Evolutionary conservation across 2,888 invertebrate species (phyloP), one percentile per base, ranked within the genome.

Genomic region (Reticulitermes lucifugus): DNA sequence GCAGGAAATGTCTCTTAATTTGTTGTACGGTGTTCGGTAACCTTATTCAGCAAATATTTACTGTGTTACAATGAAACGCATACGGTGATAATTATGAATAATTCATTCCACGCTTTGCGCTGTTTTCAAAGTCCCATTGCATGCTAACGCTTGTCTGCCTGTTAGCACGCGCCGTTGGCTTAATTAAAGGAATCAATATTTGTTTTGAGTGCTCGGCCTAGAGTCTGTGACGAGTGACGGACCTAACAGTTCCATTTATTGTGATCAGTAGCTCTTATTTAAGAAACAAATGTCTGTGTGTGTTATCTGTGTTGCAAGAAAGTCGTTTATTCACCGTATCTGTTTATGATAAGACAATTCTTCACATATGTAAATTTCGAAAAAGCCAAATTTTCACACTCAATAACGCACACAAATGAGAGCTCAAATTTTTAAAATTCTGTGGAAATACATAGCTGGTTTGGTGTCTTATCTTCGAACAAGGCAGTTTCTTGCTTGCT

Each of bases 161-260:
- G 41, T 77, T 77, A 77, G 41, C 77, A 77, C 77, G 77, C 77
- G 77, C 77, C 77, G 43, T 35, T 81, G 70, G 65, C 81, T 81
- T 81, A 81, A 81, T 81, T 81, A 81, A 81, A 81, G 70, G 81
- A 70, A 81, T 81, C 81, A 81, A 81, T 81, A 81, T 81, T 81
- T 81, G 81, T 81, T 81, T 81, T 81, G 81, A 81, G 46, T 70
- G 46, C 70, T 22, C 59, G 60, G 35, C 22, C 59, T 60, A 12
- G 35, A 21, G 46, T 35, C n/a, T 51, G n/a, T 25, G 14, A 25
- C 7, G 9, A 18, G 29, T 18, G 18, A 35, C 41, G 41, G 2
- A 21, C 21, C 12, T 41, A 73, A 41, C 41, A 73, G 73, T 73
- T 21, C 46, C 71, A 29, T 25, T 71, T 71, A 14, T 29, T 55